phyloP scores from a whole-genome alignment of 2,888 invertebrate species.

The Agrochola litura region DNA sequence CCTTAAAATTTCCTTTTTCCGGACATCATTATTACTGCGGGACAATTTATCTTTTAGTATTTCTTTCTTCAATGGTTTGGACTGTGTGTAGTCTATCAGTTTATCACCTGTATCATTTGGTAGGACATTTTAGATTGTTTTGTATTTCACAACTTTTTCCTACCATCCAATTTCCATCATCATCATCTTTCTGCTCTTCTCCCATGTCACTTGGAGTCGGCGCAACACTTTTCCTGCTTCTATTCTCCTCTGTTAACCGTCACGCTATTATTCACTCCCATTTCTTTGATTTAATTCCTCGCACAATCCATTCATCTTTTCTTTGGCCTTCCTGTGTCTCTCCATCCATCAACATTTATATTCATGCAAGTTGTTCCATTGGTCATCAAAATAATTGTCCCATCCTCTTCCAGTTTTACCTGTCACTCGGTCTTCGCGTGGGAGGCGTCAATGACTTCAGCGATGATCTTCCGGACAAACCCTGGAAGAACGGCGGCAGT shows the following conservation, averaged over 20 bases:
- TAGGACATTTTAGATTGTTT: too few relatives aligned
- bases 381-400: neutral
- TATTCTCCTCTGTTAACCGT: accelerated
- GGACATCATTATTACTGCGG: neutral
- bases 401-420: conserved; percentile 91
- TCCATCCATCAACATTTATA: neutral
- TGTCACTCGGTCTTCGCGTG: conserved; percentile 94
- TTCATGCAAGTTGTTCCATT: neutral
- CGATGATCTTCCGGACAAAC: conserved; percentile 91
- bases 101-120: neutral
- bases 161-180: too few relatives aligned
- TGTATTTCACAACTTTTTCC: neutral
- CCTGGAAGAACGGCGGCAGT: conserved; percentile 93
- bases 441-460: conserved; percentile 94
- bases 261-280: neutral
- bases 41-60: neutral
- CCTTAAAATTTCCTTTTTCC: neutral
- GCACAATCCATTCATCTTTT: too few relatives aligned
- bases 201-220: neutral
- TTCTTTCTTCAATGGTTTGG: neutral
- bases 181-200: neutral
- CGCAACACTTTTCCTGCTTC: neutral
- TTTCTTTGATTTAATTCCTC: neutral
- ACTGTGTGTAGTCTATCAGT: too few relatives aligned
- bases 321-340: neutral